These are phyloP conservation scores for Corynorhinus townsendii DNA, from an alignment of 2,113 vertebrate genomes.

Conservation along the genomic window DNA sequence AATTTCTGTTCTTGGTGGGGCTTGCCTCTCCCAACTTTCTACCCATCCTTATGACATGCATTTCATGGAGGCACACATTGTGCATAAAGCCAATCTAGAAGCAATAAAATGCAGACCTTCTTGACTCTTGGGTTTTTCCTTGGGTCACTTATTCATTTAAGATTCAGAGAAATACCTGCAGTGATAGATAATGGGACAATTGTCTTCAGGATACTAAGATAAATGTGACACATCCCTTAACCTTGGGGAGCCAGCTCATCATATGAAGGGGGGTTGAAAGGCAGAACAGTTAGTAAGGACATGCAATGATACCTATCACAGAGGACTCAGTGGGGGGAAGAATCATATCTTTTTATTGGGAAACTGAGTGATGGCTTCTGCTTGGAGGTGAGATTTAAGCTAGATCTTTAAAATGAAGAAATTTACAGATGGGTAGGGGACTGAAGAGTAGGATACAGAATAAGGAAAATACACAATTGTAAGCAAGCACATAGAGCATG, in stretches of 20 bases:
- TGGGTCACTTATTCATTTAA: background rate
- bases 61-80: background rate
- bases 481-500: background rate
- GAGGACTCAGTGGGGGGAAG: background rate
- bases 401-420: background rate
- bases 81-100: background rate
- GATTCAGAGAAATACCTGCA: background rate
- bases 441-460: background rate
- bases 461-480: background rate
- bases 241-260: background rate
- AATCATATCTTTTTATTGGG: background rate
- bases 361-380: constrained; percentile 4
- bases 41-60: background rate
- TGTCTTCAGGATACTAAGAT: background rate
- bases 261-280: background rate
- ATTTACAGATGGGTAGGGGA: background rate
- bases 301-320: background rate
- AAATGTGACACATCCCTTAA: background rate
- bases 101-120: background rate
- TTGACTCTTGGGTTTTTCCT: background rate
- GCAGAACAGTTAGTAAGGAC: background rate
- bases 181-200: background rate
- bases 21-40: background rate
- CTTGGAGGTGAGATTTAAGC: background rate
- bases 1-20: background rate